Base-by-base conservation (phyloP, 2,888 invertebrate genomes). In the Euzetes globulus region DNA sequence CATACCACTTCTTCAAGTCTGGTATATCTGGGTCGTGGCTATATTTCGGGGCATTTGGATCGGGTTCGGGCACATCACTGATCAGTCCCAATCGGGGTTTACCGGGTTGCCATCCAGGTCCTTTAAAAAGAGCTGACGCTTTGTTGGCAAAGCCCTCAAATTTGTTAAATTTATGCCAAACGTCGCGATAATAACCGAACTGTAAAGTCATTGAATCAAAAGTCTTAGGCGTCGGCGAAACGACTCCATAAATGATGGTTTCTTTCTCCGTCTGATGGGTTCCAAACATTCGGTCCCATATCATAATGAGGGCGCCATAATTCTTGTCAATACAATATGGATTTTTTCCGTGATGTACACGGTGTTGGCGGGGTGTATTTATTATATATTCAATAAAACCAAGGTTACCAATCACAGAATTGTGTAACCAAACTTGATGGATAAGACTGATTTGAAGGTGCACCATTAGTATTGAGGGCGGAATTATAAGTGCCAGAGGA, bases 401-500 rank as follows among this genome's bases (percentile, higher is more conserved):
- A 4, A 94, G 84, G 72, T 87, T 88, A 6, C 87, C 87, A 79
- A 94, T 87, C 0, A 91, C 87, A 80, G 92, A 89, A 0, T 94
- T 94, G 82, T 95, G 95, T 78, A 94, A 90, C 92, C 94, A 94
- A 82, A 94, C 91, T 86, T 95, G 94, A 84, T 91, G 94, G 50
- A 95, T 86, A 77, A 93, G 86, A 83, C 91, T 94, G 83, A 95
- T 90, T 82, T 94, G 92, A 79, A 91, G 88, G 81, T 95, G 94
- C 76, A 90, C 90, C 78, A 94, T 85, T 81, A 91, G 89, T 19
- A 82, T 89, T 0, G 90, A 87, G 0, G 92, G 91, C 0, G 93
- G 92, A 68, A 93, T 88, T 74, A 88, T 86, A 72, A 91, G 80
- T 0, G 91, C 90, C 79, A 91, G 83, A 0, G 82, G 81, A 22